These are phyloP conservation scores for Tauraco erythrolophus DNA, from an alignment of 2,113 vertebrate genomes.

Conservation along the genomic window DNA sequence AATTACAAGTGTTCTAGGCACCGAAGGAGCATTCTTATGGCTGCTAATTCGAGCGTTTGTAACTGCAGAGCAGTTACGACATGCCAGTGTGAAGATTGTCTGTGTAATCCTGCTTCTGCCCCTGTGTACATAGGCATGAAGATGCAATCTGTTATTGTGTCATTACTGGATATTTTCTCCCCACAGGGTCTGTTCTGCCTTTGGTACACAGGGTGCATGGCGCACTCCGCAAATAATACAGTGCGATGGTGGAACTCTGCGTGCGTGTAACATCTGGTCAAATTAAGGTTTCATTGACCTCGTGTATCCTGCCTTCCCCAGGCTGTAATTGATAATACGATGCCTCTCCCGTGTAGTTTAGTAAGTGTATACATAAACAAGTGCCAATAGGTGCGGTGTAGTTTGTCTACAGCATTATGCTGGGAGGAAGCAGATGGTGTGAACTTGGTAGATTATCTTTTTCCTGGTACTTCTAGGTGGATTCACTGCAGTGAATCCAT, in stretches of 20 bases:
- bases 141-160: conserved; percentile 31
- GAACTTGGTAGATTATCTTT: not conserved
- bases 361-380: not conserved
- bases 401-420: not conserved
- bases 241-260: not conserved
- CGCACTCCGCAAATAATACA: not conserved
- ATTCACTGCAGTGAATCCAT: not conserved
- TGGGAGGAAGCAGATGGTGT: not conserved
- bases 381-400: not conserved
- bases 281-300: conserved; percentile 10
- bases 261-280: not conserved
- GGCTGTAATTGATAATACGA: not conserved
- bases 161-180: not conserved
- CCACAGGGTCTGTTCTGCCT: not conserved
- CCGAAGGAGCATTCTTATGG: not conserved
- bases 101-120: not conserved
- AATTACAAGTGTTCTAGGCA: not conserved
- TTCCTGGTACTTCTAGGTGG: not conserved
- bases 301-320: not conserved
- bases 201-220: not conserved
- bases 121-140: not conserved
- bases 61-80: not conserved
- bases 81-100: not conserved
- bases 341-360: not conserved
- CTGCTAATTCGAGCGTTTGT: not conserved